Evolutionary conservation across 2,113 vertebrate genomes (phyloP).

Genomic region (Pseudorhombus dupliciocellatus): DNA sequence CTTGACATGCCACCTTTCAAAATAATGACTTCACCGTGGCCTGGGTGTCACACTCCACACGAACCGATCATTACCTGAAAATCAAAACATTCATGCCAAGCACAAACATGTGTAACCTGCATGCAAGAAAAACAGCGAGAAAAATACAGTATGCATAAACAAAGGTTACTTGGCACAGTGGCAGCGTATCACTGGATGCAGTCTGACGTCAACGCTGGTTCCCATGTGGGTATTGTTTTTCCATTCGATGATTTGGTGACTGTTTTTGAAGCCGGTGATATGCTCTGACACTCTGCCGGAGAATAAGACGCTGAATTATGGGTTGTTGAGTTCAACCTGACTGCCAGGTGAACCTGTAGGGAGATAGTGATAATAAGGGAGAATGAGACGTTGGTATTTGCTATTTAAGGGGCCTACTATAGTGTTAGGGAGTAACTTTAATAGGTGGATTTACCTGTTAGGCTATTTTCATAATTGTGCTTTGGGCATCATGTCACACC

Average conservation of each 20-base stretch:
- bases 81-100: slow-evolving; percentile 57
- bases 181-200: neutral
- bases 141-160: slow-evolving; percentile 24
- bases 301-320: slow-evolving; percentile 11
- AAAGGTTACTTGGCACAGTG: slow-evolving; percentile 23
- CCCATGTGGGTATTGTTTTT: slow-evolving; percentile 35
- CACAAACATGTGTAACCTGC: slow-evolving; percentile 44
- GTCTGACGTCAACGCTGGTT: slow-evolving; percentile 32
- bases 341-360: slow-evolving; percentile 40
- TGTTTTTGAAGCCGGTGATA: slow-evolving; percentile 3
- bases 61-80: slow-evolving; percentile 79
- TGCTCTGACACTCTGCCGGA: slow-evolving; percentile 9
- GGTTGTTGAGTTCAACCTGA: slow-evolving; percentile 34
- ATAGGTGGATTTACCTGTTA: neutral
- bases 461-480: slow-evolving; percentile 50
- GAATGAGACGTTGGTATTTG: slow-evolving; percentile 28
- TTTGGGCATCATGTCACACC: slow-evolving; percentile 34
- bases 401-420: neutral
- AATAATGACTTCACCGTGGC: slow-evolving; percentile 73
- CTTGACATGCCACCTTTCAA: slow-evolving; percentile 73
- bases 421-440: neutral
- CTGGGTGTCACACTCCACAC: slow-evolving; percentile 64
- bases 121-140: slow-evolving; percentile 11
- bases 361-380: neutral
- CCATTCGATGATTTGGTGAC: slow-evolving; percentile 7